Conservation (phyloP, 2,888 invertebrate species). For the Physocephala rufipes region DNA sequence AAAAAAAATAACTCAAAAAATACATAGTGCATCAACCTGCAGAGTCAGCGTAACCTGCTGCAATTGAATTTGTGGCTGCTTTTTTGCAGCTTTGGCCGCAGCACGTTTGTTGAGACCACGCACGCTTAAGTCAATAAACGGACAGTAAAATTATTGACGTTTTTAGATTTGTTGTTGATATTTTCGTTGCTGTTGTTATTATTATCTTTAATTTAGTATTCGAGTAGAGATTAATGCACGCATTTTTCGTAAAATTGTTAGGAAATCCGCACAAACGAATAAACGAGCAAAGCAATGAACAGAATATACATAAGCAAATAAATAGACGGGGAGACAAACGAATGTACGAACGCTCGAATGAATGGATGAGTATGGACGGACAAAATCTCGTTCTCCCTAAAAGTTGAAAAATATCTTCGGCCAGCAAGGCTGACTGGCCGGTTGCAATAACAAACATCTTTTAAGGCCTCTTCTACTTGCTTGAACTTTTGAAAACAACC, state of each 20-base stretch:
- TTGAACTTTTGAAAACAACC: no score
- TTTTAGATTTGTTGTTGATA: slow-evolving; percentile 10
- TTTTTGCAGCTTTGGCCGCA: neutral
- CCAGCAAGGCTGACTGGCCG: slow-evolving; percentile 2
- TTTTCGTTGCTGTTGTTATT: slow-evolving; percentile 33
- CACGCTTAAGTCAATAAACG: slow-evolving; percentile 10
- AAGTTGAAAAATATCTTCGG: slow-evolving; percentile 1
- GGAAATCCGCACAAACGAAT: neutral
- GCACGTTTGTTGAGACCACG: neutral
- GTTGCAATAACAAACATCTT: slow-evolving; percentile 10
- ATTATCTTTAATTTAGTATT: slow-evolving; percentile 42
- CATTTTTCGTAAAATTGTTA: neutral
- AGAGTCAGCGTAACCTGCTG: neutral
- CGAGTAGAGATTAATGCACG: neutral
- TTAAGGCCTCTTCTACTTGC: no score
- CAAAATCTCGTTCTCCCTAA: neutral
- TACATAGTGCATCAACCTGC: slow-evolving; percentile 11
- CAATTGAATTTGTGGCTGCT: neutral
- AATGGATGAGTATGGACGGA: neutral
- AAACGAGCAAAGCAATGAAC: no score
- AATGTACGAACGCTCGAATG: no score
- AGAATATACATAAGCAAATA: no score
- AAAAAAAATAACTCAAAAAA: no score
- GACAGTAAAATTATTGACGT: neutral
- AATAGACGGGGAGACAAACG: no score